Conservation (phyloP, 2,797 vertebrate genomes). For the Pteropus rufus region DNA sequence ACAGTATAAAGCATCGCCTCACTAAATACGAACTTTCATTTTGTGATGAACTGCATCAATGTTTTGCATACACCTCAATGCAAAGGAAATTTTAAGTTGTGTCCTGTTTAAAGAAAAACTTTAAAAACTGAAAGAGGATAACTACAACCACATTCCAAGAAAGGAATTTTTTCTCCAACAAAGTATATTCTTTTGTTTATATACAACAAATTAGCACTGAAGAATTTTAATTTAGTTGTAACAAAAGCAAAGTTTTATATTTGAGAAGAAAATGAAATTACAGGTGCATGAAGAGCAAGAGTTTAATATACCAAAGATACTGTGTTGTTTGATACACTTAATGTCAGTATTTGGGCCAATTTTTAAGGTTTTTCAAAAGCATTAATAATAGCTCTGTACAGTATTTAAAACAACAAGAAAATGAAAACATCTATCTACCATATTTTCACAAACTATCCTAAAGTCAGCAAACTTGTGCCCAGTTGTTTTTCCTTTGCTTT, state of each 20-base stretch:
- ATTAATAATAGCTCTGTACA: slow-evolving; percentile 73
- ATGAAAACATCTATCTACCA: slow-evolving; percentile 35
- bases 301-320: slow-evolving; percentile 73
- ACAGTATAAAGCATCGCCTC: slow-evolving; percentile 85
- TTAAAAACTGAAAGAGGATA: slow-evolving; percentile 73
- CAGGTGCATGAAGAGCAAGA: slow-evolving; percentile 68
- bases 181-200: slow-evolving; percentile 64
- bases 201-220: slow-evolving; percentile 62
- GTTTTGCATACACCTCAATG: slow-evolving; percentile 85
- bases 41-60: slow-evolving; percentile 87
- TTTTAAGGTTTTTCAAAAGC: slow-evolving; percentile 61
- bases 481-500: slow-evolving; percentile 53
- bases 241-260: slow-evolving; percentile 74
- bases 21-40: slow-evolving; percentile 85
- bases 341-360: slow-evolving; percentile 52
- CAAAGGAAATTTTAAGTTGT: slow-evolving; percentile 82
- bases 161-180: slow-evolving; percentile 53
- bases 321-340: slow-evolving; percentile 70
- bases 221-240: slow-evolving; percentile 65
- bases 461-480: slow-evolving; percentile 58
- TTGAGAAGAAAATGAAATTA: slow-evolving; percentile 78
- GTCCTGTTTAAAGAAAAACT: slow-evolving; percentile 75
- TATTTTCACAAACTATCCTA: slow-evolving; percentile 31
- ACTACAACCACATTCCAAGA: slow-evolving; percentile 74
- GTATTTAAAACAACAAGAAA: slow-evolving; percentile 70